A percentile compares a stretch with the other conserved stretches of the same genome.
These are phyloP conservation scores for Cantharis lateralis DNA, from an alignment of 2,888 invertebrate species.

Conservation along the genomic window DNA sequence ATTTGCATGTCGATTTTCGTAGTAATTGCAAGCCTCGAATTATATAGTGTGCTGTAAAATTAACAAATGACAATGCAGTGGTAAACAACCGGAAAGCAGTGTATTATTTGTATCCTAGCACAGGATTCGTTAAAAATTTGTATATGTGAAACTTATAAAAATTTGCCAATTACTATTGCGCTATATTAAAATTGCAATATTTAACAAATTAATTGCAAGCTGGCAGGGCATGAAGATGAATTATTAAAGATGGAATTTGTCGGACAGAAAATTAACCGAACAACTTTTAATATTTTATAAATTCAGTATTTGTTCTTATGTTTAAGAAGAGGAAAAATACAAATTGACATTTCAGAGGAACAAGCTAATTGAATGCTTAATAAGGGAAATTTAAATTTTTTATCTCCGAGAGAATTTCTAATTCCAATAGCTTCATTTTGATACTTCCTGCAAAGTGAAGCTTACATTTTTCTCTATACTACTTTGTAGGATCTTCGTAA, in stretches of 20 bases:
- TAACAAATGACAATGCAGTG: slow-evolving; percentile 27
- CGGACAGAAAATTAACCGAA: slow-evolving; percentile 49
- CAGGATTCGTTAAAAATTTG: not conserved
- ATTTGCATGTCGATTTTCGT: slow-evolving; percentile 30
- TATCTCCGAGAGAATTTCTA: slow-evolving; percentile 26
- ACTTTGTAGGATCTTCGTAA: slow-evolving; percentile 1
- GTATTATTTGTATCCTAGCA: slow-evolving; percentile 9
- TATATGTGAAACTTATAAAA: not conserved
- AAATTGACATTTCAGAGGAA: slow-evolving; percentile 40
- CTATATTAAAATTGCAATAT: not conserved
- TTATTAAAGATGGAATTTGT: slow-evolving; percentile 41
- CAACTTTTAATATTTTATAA: slow-evolving; percentile 49
- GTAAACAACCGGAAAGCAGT: slow-evolving; percentile 15
- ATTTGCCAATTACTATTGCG: not conserved
- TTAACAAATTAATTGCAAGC: slow-evolving; percentile 27
- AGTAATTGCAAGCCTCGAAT: slow-evolving; percentile 36
- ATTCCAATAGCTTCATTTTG: slow-evolving; percentile 31
- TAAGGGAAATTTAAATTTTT: slow-evolving; percentile 32
- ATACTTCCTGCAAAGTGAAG: slow-evolving; percentile 25
- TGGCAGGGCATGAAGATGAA: slow-evolving; percentile 35
- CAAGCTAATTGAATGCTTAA: slow-evolving; percentile 39
- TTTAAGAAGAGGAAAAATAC: slow-evolving; percentile 36
- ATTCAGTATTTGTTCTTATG: slow-evolving; percentile 47
- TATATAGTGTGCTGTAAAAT: slow-evolving; percentile 30
- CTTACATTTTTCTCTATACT: slow-evolving; percentile 12